Percentiles rank a stretch among this genome's conserved stretches.
phyloP scores from a whole-genome alignment of 2,797 vertebrate genomes.

The Gymnothorax reevesii region DNA sequence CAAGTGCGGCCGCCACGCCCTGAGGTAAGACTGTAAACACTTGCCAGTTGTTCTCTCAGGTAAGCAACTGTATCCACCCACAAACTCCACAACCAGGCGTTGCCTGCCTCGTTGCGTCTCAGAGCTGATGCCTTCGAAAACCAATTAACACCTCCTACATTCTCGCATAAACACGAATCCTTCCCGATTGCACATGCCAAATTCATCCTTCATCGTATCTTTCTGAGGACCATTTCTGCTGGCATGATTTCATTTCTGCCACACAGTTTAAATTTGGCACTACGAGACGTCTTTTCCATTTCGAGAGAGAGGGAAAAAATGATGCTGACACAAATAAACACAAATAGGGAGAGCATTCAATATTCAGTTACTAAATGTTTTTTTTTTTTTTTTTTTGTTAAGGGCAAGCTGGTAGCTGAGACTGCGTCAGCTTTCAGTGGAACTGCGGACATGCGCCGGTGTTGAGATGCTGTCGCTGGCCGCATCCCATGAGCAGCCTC shows the following conservation, averaged over 20 bases:
- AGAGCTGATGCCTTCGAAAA: background rate
- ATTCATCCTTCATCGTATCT: background rate
- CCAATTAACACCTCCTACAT: background rate
- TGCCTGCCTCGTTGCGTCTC: background rate
- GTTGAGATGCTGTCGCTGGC: background rate
- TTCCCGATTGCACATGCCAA: background rate
- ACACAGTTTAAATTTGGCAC: background rate
- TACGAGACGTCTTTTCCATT: background rate
- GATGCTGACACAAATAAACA: background rate
- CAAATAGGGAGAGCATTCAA: background rate
- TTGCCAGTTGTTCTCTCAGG: background rate
- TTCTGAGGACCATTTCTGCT: background rate
- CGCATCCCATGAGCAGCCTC: background rate
- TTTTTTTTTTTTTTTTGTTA: background rate
- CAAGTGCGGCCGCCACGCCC: background rate
- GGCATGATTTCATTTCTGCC: background rate
- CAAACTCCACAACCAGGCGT: background rate
- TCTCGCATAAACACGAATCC: background rate
- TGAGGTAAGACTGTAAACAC: conserved; percentile 1
- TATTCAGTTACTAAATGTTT: background rate
- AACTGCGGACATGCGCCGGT: background rate
- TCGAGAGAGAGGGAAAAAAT: background rate
- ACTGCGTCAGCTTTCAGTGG: background rate
- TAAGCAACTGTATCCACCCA: background rate
- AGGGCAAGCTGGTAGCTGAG: background rate